Evolutionary conservation across 2,113 vertebrate species (phyloP), one percentile per base, ranked within the genome.

Genomic region (Pollachius pollachius): DNA sequence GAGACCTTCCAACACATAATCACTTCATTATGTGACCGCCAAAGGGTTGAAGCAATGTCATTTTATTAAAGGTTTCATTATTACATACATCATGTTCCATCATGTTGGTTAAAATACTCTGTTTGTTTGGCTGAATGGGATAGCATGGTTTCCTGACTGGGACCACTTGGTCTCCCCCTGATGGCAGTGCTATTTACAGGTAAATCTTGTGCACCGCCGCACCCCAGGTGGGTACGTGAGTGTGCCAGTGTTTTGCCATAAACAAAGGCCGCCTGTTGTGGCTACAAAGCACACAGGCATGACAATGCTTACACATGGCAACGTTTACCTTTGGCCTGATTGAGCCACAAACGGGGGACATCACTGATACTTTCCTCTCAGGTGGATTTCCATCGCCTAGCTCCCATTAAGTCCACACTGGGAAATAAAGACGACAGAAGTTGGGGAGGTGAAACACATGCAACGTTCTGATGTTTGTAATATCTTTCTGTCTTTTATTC

Each of bases 231-330:
- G 66, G 72, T 80, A 69, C 66, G 70, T 84, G 80, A 85, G 80
- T 69, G 72, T 70, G 41, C 41, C 37, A 67, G 21, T 18, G 87
- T 92, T 92, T 92, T 85, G 78, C 87, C 84, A 67, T 81, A 91
- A 91, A 90, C 90, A 91, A 34, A 77, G n/a, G 52, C 12, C 77
- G 72, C 76, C 82, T 92, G 85, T 92, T 92, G 83, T 90, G 90
- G 80, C 88, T 87, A 91, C 88, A 90, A 1, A 71, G 79, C 70
- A 80, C 74, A 81, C 80, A 89, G 87, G 88, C 88, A 85, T 87
- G 85, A 82, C 84, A 27, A 67, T 79, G 82, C 86, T 82, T 73
- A 83, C 79, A 77, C 76, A 77, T 80, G 84, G 74, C 74, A 75
- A 71, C 70, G 62, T 78, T 78, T 68, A 66, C 80, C 82, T 84